A percentile compares a stretch with the other conserved stretches of the same genome.
phyloP scores from a whole-genome alignment of 1,140 invertebrate genomes.

The Ceratoteleas bidentatus region DNA sequence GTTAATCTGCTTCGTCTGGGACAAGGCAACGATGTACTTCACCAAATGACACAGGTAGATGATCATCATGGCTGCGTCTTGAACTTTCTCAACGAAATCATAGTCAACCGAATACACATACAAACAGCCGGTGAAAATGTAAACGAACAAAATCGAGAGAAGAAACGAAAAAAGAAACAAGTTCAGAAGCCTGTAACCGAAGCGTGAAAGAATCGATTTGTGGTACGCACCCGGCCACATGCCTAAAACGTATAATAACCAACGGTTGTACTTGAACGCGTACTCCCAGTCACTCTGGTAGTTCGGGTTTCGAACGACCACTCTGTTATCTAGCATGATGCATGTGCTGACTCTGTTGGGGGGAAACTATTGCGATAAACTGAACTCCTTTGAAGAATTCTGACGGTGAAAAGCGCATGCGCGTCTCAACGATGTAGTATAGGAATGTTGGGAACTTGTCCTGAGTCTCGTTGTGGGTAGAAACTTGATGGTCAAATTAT shows the following conservation, averaged over 20 bases:
- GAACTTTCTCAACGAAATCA: neutral
- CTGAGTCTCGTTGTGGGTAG: too few relatives aligned
- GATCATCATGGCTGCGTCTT: constrained; percentile 13
- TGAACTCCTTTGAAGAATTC: too few relatives aligned
- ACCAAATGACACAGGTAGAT: neutral
- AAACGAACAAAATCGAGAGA: too few relatives aligned
- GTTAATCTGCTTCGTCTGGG: neutral
- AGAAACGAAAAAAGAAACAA: neutral
- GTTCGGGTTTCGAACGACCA: constrained; percentile 6
- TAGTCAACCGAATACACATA: neutral
- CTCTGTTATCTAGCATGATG: neutral
- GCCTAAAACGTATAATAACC: constrained; percentile 9
- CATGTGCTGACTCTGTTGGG: too few relatives aligned
- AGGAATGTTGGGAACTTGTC: too few relatives aligned
- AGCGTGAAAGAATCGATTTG: neutral
- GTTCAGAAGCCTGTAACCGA: neutral
- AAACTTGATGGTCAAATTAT: too few relatives aligned
- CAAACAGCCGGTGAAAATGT: neutral
- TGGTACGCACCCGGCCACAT: neutral
- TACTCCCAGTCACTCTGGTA: constrained; percentile 9
- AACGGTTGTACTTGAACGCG: constrained; percentile 17
- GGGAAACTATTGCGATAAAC: too few relatives aligned
- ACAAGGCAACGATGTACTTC: neutral
- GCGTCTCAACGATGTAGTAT: too few relatives aligned
- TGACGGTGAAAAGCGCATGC: too few relatives aligned